Evolutionary conservation across 30 jellyfish, hydroid and myxozoan species (phyloP).

Genomic region (Morbakka virulenta): DNA sequence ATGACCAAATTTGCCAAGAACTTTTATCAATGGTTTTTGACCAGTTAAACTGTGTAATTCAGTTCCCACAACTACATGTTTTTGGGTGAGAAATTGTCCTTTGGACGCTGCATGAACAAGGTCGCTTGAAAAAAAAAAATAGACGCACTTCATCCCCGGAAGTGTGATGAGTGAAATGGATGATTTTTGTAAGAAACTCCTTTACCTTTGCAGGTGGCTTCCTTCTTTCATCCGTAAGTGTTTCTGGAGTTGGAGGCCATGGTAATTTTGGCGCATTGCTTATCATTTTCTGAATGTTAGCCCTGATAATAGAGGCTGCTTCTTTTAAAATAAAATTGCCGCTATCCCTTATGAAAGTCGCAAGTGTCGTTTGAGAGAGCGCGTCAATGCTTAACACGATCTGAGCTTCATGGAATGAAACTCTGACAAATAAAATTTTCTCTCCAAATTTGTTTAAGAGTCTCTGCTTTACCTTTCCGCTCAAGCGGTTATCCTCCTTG

Average conservation of each 20-base stretch:
- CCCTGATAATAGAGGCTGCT: no score
- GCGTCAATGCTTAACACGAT: not conserved
- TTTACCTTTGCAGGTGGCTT: no score
- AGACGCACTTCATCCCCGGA: no score
- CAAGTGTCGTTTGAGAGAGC: not conserved
- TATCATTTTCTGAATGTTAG: no score
- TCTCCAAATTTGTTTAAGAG: not conserved
- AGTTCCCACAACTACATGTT: constrained; percentile 27
- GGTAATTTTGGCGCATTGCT: no score
- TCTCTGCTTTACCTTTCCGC: constrained; percentile 17
- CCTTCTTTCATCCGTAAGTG: no score
- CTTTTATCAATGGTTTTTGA: no score
- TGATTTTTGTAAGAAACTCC: no score
- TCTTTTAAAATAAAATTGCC: constrained; percentile 12
- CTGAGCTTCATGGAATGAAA: constrained; percentile 19
- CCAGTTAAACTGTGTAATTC: constrained; percentile 23
- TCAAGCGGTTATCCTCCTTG: constrained; percentile 6
- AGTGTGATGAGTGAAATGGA: no score
- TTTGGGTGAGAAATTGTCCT: constrained; percentile 13
- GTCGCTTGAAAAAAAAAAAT: constrained; percentile 3
- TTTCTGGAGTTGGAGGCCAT: no score
- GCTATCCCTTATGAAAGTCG: no score
- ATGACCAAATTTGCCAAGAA: no score
- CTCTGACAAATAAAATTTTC: not conserved
- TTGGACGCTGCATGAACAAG: constrained; percentile 27